phyloP scores from a whole-genome alignment of 53 echinoderm and acorn worm species.

The Crossaster papposus region DNA sequence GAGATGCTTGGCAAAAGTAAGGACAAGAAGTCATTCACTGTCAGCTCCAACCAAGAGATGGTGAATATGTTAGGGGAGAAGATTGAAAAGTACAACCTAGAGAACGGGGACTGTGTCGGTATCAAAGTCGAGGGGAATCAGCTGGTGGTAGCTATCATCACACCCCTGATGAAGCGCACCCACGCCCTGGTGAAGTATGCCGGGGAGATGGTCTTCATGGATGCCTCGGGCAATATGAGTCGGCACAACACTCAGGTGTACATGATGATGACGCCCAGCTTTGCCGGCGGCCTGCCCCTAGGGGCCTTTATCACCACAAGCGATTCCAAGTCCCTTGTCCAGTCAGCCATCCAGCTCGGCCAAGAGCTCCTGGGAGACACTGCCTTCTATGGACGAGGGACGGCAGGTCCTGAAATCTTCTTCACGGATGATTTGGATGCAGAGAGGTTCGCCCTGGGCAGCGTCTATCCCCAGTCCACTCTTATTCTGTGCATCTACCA shows the following conservation, averaged over 20 bases:
- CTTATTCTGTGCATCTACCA: slow-evolving; percentile 65
- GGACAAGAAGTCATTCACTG: slow-evolving; percentile 45
- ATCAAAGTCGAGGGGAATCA: slow-evolving; percentile 43
- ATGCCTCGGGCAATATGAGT: slow-evolving; percentile 54
- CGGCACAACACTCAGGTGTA: slow-evolving; percentile 49
- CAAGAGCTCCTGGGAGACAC: slow-evolving; percentile 52
- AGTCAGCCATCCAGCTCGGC: slow-evolving; percentile 38
- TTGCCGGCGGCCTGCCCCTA: slow-evolving; percentile 69
- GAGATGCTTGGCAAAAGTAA: slow-evolving; percentile 13
- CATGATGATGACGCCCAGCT: slow-evolving; percentile 68
- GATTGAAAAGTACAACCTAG: slow-evolving; percentile 64
- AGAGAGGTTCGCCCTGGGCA: slow-evolving; percentile 47
- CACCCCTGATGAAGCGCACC: slow-evolving; percentile 73
- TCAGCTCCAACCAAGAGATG: slow-evolving; percentile 49
- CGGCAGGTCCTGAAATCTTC: slow-evolving; percentile 60
- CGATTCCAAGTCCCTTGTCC: slow-evolving; percentile 41
- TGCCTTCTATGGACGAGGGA: slow-evolving; percentile 61
- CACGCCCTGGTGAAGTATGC: slow-evolving; percentile 47
- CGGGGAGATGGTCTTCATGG: slow-evolving; percentile 66
- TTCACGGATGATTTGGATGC: slow-evolving; percentile 63
- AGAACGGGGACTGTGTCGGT: slow-evolving; percentile 64
- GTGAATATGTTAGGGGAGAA: slow-evolving; percentile 48
- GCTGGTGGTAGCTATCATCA: slow-evolving; percentile 60
- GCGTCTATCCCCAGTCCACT: slow-evolving; percentile 56
- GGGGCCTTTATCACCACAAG: slow-evolving; percentile 63